Evolutionary conservation across 2,888 invertebrate genomes (phyloP), one percentile per base, ranked within the genome.

Genomic region (Melanostoma scalare): DNA sequence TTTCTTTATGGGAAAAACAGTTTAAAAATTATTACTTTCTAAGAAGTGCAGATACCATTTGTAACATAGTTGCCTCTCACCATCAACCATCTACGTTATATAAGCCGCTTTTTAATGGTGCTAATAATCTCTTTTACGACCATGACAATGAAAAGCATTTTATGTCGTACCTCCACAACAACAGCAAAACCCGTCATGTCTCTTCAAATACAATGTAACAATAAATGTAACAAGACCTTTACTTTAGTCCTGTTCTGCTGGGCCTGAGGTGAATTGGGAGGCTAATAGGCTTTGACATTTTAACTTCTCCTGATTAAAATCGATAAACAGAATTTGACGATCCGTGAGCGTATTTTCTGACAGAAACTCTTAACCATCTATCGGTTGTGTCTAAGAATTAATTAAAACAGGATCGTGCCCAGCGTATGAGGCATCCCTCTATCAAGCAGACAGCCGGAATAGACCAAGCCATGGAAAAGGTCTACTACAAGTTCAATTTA

Each of bases 401-500:
- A 79, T 84, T 79, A 75, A 75, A 71, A 74, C 73, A 73, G 74
- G 78, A 71, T 72, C 67, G 65, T 67, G 74, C 65, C 56, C 46
- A 63, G 56, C 44, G 61, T 52, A 53, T 61, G 40, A 46, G 55
- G 67, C 53, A 50, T 60, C 53, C 60, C 20, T 74, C 40, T 52
- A 65, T 71, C 56, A 63, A 52, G 55, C 68, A 52, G 58, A 42
- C 55, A 55, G 35, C 58, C 8, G 10, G 30, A 48, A 20, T 55
- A 10, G 75, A 35, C n/a, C 61, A 35, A 36, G 30, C 58, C 20
- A 48, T 9, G 8, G 46, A 46, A 33, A 61, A 46, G 61, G 55
- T 72, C 81, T 61, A 67, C 81, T 61, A 38, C 67, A 53, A 63
- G 60, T 52, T 74, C 84, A 78, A 79, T 84, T 84, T 84, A 84